A percentile compares a stretch with the other conserved stretches of the same genome.
These are phyloP conservation scores for Struthidea cinerea DNA, from an alignment of 2,113 vertebrate genomes.

Conservation along the genomic window DNA sequence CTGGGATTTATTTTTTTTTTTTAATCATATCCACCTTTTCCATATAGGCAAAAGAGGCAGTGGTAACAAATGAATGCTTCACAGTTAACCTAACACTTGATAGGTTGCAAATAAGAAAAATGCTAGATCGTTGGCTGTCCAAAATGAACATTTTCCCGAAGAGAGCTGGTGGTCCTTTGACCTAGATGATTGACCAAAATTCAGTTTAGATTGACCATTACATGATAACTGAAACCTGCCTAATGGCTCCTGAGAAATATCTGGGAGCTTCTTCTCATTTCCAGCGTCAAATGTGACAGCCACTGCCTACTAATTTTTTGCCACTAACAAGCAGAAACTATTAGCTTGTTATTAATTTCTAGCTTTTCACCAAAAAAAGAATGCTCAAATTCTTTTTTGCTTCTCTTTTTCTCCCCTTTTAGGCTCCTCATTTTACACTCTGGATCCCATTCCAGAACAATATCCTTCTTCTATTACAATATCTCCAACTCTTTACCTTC, in stretches of 20 bases:
- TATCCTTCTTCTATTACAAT: background rate
- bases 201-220: background rate
- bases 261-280: background rate
- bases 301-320: background rate
- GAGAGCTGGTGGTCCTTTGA: background rate
- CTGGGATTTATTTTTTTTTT: background rate
- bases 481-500: background rate
- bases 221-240: background rate
- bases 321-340: background rate
- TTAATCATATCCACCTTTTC: background rate
- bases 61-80: background rate
- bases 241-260: background rate
- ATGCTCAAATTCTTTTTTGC: background rate
- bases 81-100: background rate
- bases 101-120: background rate
- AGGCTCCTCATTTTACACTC: background rate
- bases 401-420: background rate
- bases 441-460: background rate
- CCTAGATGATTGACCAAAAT: background rate
- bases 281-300: background rate
- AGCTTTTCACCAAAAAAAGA: background rate
- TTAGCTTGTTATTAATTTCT: background rate
- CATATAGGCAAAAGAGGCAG: background rate
- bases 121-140: background rate
- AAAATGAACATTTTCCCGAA: background rate